These are phyloP conservation scores for Thyatira batis DNA, from an alignment of 2,888 invertebrate species.

Conservation along the genomic window DNA sequence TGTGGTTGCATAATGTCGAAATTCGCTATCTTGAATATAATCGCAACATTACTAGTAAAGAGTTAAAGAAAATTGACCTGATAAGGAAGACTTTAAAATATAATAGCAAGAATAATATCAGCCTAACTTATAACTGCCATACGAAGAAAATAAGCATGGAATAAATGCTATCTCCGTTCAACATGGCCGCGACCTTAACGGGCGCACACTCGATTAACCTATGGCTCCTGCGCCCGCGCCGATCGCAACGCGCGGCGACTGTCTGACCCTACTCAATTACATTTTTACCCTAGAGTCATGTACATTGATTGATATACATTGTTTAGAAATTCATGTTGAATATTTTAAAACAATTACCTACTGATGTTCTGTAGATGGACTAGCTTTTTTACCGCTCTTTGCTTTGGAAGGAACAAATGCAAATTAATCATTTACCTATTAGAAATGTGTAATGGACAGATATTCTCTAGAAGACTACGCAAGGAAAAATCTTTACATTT, in stretches of 20 bases:
- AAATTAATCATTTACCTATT: too few relatives aligned
- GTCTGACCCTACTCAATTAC: conserved; percentile 64
- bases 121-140: not conserved
- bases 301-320: conserved; percentile 60
- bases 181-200: conserved; percentile 26
- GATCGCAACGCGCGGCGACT: conserved; percentile 45
- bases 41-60: too few relatives aligned
- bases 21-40: too few relatives aligned
- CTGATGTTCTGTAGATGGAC: too few relatives aligned
- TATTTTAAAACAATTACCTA: conserved; percentile 12
- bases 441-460: too few relatives aligned
- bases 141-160: not conserved
- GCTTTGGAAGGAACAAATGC: too few relatives aligned
- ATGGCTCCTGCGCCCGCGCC: conserved; percentile 48
- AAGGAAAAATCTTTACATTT: too few relatives aligned
- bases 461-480: too few relatives aligned
- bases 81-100: not conserved
- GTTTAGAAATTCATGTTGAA: conserved; percentile 19
- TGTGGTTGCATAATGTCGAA: too few relatives aligned
- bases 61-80: not conserved
- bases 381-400: too few relatives aligned
- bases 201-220: conserved; percentile 69
- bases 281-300: conserved; percentile 49
- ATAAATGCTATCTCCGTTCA: conserved; percentile 34
- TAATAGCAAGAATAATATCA: not conserved